phyloP scores from a whole-genome alignment of 1,140 invertebrate genomes.

The Drosophila nasuta region DNA sequence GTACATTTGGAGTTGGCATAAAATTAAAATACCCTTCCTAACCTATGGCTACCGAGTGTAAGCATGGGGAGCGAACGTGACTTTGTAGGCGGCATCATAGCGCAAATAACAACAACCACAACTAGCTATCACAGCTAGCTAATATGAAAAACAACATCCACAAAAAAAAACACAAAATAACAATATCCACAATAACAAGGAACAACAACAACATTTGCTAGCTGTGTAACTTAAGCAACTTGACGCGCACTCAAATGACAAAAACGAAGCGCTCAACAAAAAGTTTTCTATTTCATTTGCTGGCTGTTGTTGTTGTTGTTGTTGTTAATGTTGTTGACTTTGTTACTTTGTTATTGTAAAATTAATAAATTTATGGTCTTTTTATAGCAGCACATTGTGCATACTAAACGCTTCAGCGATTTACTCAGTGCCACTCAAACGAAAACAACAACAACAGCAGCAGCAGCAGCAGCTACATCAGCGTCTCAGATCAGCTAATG shows the following conservation, averaged over 20 bases:
- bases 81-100: slow-evolving; percentile 38
- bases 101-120: slow-evolving; percentile 6
- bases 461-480: background rate
- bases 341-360: slow-evolving; percentile 46
- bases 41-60: background rate
- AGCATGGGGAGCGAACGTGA: slow-evolving; percentile 33
- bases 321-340: slow-evolving; percentile 15
- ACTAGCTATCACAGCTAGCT: background rate
- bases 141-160: slow-evolving; percentile 17
- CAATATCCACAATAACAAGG: slow-evolving; percentile 11
- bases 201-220: slow-evolving; percentile 18
- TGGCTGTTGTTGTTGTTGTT: slow-evolving; percentile 13
- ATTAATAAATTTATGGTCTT: slow-evolving; percentile 48
- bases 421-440: slow-evolving; percentile 32
- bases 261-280: slow-evolving; percentile 33
- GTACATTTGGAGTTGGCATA: too few species aligned
- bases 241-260: slow-evolving; percentile 38
- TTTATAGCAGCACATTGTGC: slow-evolving; percentile 39
- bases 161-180: background rate
- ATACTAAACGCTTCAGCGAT: slow-evolving; percentile 54
- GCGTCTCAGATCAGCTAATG: slow-evolving; percentile 33
- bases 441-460: background rate
- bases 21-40: too few species aligned
- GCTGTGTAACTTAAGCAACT: slow-evolving; percentile 44
- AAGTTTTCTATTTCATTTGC: slow-evolving; percentile 45